Evolutionary conservation across 2,113 vertebrate genomes (phyloP), one percentile per base, ranked within the genome.

Genomic region (Pseudonaja textilis): DNA sequence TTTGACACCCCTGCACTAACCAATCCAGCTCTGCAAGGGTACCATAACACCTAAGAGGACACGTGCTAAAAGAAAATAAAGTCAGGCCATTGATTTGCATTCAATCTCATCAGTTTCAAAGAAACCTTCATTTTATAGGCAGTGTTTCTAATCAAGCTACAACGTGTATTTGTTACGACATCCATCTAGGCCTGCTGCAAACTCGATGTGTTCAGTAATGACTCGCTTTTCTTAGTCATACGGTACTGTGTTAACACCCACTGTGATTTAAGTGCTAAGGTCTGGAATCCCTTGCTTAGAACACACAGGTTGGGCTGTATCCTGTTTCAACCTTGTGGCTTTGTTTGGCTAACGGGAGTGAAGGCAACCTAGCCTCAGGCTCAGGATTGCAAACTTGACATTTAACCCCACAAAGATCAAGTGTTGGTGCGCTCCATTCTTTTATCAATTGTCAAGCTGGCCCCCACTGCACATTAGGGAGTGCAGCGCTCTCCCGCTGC

Each of bases 401-500:
- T 86, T 86, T 29, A 26, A 5, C 5, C 64, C 26, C 54, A 91
- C 25, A 16, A 47, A 39, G 23, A 56, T 86, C 45, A 59, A 59
- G 16, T 7, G 26, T 59, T 23, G 29, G 16, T 26, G 18, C 47
- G 54, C 25, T 11, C 7, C 26, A 4, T 42, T 16, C 42, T 47
- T 47, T 86, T 18, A 86, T 61, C 26, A 87, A n/a, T 14, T 34
- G 42, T 93, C 89, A 94, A 90, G 93, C 89, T 96, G 94, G 93
- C 92, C 92, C 5, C 93, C 85, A 93, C 5, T 90, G 93, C 59
- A 2, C 59, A 7, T 2, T 93, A 85, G 45, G 90, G 91, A 12
- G 92, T 91, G 93, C n/a, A 8, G 64, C 14, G 89, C 90, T 69
- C 86, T 93, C 95, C 87, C 8, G 56, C 90, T 86, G 94, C 90